These are phyloP conservation scores for Catotricha subobsoleta DNA, from an alignment of 2,888 invertebrate species.

Conservation along the genomic window DNA sequence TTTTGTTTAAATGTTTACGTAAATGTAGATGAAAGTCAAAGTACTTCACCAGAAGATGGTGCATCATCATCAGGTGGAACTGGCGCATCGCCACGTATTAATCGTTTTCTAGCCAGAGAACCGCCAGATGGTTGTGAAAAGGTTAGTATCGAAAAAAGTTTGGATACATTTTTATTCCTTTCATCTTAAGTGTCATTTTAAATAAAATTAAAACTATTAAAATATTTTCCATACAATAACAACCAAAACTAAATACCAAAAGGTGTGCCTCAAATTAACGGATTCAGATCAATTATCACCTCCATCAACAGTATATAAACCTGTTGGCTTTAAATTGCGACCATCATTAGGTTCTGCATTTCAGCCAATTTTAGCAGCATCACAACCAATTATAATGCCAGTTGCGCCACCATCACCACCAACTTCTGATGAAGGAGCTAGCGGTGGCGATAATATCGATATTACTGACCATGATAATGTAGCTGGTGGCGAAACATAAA, in stretches of 20 bases:
- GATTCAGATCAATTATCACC: slow-evolving; percentile 12
- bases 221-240: not conserved
- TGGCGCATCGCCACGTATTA: slow-evolving; percentile 70
- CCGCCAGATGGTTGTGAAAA: slow-evolving; percentile 84
- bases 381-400: no score
- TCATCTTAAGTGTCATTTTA: not conserved
- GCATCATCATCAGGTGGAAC: slow-evolving; percentile 42
- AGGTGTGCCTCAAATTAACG: slow-evolving; percentile 13
- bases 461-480: no score
- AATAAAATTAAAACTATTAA: not conserved
- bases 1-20: not conserved
- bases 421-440: no score
- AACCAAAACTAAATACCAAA: no score
- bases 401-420: no score
- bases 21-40: slow-evolving; percentile 47
- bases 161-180: no score
- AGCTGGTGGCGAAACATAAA: no score
- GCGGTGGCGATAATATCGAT: no score
- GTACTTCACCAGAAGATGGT: slow-evolving; percentile 59
- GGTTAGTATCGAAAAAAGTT: no score
- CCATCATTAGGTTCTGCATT: slow-evolving; percentile 68
- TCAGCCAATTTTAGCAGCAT: slow-evolving; percentile 32
- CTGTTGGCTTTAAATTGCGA: slow-evolving; percentile 55
- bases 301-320: slow-evolving; percentile 31
- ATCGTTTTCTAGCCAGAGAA: slow-evolving; percentile 66